These are phyloP conservation scores for Cheilosia pagana DNA, from an alignment of 2,888 invertebrate species.

Conservation along the genomic window DNA sequence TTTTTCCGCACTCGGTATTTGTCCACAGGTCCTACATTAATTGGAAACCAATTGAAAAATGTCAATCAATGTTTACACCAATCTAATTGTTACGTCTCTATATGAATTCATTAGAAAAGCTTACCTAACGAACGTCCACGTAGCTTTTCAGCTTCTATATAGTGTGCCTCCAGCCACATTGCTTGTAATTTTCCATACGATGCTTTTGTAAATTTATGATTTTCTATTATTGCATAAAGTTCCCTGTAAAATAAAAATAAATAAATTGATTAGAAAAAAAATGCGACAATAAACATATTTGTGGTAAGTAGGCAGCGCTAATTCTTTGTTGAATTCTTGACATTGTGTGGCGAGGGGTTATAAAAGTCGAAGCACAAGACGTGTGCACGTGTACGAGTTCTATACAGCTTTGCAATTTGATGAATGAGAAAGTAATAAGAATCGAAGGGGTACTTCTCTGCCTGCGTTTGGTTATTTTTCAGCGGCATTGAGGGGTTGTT, in stretches of 20 bases:
- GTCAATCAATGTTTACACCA: not conserved
- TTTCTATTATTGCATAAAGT: constrained; percentile 94
- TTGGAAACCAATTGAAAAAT: constrained; percentile 6
- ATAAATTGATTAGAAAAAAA: constrained; percentile 35
- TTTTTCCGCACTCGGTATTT: constrained; percentile 97
- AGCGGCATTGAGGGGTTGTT: constrained; percentile 11
- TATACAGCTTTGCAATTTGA: constrained; percentile 47
- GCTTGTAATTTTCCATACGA: constrained; percentile 94
- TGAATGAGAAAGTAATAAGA: constrained; percentile 64
- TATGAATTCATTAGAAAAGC: constrained; percentile 16
- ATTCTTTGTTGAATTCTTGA: constrained; percentile 30
- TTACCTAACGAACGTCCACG: constrained; percentile 92
- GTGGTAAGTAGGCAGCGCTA: constrained; percentile 28
- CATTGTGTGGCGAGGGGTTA: constrained; percentile 22
- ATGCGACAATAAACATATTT: constrained; percentile 42
- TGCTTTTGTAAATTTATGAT: constrained; percentile 94
- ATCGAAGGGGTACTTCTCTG: constrained; percentile 25
- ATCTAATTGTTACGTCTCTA: constrained; percentile 2
- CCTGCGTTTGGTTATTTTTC: not conserved
- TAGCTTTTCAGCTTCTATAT: constrained; percentile 95
- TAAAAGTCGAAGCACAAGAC: constrained; percentile 26
- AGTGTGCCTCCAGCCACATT: constrained; percentile 97
- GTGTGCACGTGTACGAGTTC: constrained; percentile 51
- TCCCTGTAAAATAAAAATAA: constrained; percentile 84
- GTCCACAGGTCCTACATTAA: constrained; percentile 90